phyloP scores from a whole-genome alignment of 2,113 vertebrate species.

The Anhinga rufa region DNA sequence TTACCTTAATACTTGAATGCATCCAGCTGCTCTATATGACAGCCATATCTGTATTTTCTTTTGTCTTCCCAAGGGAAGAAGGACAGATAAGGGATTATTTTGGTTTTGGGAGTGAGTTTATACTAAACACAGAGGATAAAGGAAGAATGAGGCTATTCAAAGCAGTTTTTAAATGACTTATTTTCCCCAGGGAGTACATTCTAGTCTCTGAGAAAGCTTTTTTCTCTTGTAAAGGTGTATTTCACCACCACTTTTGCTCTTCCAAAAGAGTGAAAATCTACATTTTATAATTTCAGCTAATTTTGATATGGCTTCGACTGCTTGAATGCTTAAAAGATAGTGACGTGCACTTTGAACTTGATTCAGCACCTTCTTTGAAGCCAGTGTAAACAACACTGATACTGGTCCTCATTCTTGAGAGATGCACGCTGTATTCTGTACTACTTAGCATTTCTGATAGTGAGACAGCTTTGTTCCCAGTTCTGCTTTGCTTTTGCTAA shows the following conservation, averaged over 20 bases:
- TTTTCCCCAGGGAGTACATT: not conserved
- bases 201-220: not conserved
- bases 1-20: not conserved
- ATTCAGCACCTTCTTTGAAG: not conserved
- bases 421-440: rapidly evolving
- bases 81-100: not conserved
- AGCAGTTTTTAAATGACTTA: not conserved
- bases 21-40: not conserved
- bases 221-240: not conserved
- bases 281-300: not conserved
- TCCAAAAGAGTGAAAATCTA: not conserved
- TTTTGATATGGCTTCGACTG: not conserved
- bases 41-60: not conserved
- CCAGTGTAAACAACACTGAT: not conserved
- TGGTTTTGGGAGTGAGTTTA: not conserved
- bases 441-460: not conserved
- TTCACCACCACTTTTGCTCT: not conserved
- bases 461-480: not conserved
- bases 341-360: not conserved
- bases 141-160: not conserved
- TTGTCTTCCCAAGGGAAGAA: not conserved
- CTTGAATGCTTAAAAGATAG: not conserved
- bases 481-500: not conserved
- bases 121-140: not conserved
- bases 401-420: not conserved